These are phyloP conservation scores for Leptinotarsa texana DNA, from an alignment of 1,140 invertebrate genomes.

Conservation along the genomic window DNA sequence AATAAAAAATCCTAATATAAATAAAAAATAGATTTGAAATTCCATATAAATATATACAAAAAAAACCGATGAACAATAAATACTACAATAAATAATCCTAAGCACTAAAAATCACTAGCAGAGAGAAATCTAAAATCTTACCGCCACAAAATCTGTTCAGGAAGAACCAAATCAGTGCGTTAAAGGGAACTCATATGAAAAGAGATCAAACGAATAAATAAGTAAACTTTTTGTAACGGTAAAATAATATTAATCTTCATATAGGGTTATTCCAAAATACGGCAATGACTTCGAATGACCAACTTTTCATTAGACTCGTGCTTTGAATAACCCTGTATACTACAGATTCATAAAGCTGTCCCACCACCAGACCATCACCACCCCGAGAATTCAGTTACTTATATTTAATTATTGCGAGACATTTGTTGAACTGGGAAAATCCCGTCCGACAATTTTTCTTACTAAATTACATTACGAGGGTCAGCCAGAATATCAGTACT, in stretches of 20 bases:
- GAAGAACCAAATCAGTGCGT: constrained; percentile 29
- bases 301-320: not conserved
- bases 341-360: constrained; percentile 31
- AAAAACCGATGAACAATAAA: constrained; percentile 28
- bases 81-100: constrained; percentile 39
- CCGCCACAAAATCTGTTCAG: constrained; percentile 40
- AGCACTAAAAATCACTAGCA: constrained; percentile 24
- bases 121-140: constrained; percentile 32
- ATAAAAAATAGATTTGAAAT: constrained; percentile 26
- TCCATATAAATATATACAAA: constrained; percentile 36
- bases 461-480: constrained; percentile 14
- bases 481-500: constrained; percentile 23
- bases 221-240: constrained; percentile 41
- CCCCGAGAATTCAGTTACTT: constrained; percentile 35
- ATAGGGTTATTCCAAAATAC: constrained; percentile 16
- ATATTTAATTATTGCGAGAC: constrained; percentile 35
- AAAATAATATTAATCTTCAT: constrained; percentile 32
- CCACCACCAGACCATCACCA: constrained; percentile 42
- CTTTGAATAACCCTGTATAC: constrained; percentile 18
- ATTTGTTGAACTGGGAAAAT: constrained; percentile 22
- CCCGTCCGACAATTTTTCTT: constrained; percentile 37
- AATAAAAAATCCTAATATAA: constrained; percentile 23
- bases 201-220: constrained; percentile 7
- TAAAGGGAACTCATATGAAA: not conserved
- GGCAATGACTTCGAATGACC: not conserved